phyloP scores from a whole-genome alignment of 2,888 invertebrate species.

The Andrena trimmerana region DNA sequence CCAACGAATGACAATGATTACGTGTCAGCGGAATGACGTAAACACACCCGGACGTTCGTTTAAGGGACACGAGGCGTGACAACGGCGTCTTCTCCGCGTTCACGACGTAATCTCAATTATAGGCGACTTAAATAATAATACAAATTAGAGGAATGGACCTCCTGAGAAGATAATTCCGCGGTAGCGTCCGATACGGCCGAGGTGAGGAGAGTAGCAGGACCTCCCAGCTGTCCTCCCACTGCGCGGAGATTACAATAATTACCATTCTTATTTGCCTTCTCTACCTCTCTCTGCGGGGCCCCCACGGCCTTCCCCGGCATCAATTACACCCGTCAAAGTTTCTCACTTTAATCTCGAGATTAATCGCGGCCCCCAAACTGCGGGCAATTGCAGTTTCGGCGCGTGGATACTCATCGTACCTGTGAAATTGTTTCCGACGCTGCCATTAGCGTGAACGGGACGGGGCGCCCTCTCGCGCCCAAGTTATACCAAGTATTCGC shows the following conservation, averaged over 20 bases:
- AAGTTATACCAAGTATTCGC: background rate
- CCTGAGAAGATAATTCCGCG: slow-evolving; percentile 78
- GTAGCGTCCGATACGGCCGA: slow-evolving; percentile 72
- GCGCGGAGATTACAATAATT: slow-evolving; percentile 81
- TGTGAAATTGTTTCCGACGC: slow-evolving; percentile 43
- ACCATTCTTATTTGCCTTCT: slow-evolving; percentile 78
- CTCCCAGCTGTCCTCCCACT: slow-evolving; percentile 81
- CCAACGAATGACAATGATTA: slow-evolving; percentile 28
- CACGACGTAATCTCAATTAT: slow-evolving; percentile 71
- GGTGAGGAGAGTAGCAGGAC: slow-evolving; percentile 73
- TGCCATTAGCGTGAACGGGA: slow-evolving; percentile 42
- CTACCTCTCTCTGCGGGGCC: slow-evolving; percentile 50
- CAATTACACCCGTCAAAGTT: slow-evolving; percentile 75
- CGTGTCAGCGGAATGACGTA: background rate
- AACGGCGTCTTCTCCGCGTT: slow-evolving; percentile 37
- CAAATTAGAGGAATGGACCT: slow-evolving; percentile 79
- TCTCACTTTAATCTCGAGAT: slow-evolving; percentile 77
- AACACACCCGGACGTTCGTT: slow-evolving; percentile 46
- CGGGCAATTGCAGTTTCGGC: slow-evolving; percentile 67
- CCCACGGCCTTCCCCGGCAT: slow-evolving; percentile 58
- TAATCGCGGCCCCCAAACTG: slow-evolving; percentile 71
- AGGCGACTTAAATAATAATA: slow-evolving; percentile 76
- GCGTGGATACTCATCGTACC: slow-evolving; percentile 64
- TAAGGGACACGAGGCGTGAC: slow-evolving; percentile 69
- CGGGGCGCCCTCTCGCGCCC: background rate